Evolutionary conservation across 2,888 invertebrate species (phyloP).

Genomic region (Andrena dorsata): DNA sequence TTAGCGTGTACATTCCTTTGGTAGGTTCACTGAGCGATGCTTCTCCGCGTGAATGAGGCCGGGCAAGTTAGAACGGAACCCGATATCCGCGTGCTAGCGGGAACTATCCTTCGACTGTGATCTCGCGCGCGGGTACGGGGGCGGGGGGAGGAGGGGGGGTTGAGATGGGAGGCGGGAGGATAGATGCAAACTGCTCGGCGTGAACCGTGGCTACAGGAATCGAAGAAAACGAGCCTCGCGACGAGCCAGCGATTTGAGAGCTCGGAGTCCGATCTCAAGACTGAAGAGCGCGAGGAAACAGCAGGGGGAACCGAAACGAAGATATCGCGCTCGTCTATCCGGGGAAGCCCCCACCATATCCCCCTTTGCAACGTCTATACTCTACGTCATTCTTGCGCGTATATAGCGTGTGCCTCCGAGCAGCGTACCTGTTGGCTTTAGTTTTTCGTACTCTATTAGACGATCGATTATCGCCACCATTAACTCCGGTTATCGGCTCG

Average conservation of each 20-base stretch:
- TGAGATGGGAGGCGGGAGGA: neutral
- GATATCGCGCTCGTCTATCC: constrained; percentile 57
- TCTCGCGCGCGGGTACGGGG: neutral
- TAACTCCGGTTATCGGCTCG: neutral
- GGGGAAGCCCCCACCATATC: constrained; percentile 59
- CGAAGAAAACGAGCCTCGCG: constrained; percentile 63
- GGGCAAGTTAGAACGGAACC: neutral
- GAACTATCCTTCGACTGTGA: neutral
- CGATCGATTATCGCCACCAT: neutral
- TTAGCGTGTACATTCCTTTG: constrained; percentile 54
- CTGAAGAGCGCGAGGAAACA: constrained; percentile 50
- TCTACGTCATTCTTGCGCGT: constrained; percentile 9
- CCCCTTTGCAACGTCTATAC: constrained; percentile 13
- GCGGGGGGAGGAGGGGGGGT: too few species aligned
- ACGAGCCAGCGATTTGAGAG: constrained; percentile 58
- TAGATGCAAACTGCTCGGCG: neutral
- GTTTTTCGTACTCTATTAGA: neutral
- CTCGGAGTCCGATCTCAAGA: constrained; percentile 74
- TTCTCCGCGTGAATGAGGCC: neutral
- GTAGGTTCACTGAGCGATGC: neutral
- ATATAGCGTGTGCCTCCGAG: constrained; percentile 19
- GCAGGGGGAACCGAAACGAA: constrained; percentile 55
- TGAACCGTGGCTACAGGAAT: neutral
- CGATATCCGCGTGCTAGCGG: neutral
- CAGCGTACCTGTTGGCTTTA: constrained; percentile 17